A percentile compares a stretch with the other conserved stretches of the same genome.
phyloP scores from a whole-genome alignment of 2,888 invertebrate species.

The Conomelus anceps region DNA sequence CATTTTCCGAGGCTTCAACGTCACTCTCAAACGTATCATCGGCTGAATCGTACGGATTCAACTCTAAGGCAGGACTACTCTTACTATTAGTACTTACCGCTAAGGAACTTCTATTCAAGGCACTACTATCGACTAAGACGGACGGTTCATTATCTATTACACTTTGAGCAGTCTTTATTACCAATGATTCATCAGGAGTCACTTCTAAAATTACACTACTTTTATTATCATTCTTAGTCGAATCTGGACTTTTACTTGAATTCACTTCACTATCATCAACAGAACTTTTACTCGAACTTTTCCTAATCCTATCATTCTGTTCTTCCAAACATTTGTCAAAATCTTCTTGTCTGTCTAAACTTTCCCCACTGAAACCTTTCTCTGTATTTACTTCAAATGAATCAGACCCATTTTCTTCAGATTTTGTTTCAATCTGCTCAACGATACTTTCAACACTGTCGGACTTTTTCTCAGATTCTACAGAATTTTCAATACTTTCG shows the following conservation, averaged over 20 bases:
- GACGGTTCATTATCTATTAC: background rate
- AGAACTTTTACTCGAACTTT: background rate
- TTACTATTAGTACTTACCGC: too few species aligned
- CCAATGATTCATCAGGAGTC: background rate
- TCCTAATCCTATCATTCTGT: background rate
- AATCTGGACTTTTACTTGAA: background rate
- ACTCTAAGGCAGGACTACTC: background rate
- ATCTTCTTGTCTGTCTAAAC: background rate
- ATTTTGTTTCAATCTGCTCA: background rate
- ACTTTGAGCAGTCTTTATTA: background rate
- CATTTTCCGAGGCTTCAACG: background rate
- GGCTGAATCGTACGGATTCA: background rate
- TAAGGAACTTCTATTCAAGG: background rate
- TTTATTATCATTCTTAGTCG: background rate
- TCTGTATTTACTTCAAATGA: background rate
- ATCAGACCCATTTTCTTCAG: background rate
- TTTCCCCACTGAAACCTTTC: background rate
- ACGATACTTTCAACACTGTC: background rate
- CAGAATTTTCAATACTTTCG: background rate
- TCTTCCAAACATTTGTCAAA: background rate
- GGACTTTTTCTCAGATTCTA: background rate
- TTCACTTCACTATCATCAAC: background rate
- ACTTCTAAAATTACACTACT: background rate
- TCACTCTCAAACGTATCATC: conserved; percentile 4
- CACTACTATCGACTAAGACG: background rate